Evolutionary conservation across 2,888 invertebrate species (phyloP), one percentile per base, ranked within the genome.

Genomic region (Sinhomidia bicolor): DNA sequence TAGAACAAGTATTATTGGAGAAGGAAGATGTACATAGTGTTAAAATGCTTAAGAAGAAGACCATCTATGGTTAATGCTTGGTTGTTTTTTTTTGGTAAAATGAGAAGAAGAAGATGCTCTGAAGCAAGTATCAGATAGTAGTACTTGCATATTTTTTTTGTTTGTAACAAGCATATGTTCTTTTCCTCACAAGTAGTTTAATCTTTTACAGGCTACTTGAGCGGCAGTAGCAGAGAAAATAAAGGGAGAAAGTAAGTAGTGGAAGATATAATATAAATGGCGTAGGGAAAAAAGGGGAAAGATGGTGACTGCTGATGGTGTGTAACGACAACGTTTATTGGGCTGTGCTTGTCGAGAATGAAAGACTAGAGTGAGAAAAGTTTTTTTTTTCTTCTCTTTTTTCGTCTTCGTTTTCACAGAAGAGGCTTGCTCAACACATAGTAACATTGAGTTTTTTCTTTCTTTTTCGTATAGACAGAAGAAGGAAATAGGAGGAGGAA

Each of bases 281-380:
- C 36, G 32, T 36, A 26, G 68, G 17, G 32, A 20, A 20, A 71
- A 14, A 41, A 20, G 17, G 60, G 23, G 60, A 51, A 41, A 57
- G 85, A 86, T 86, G 85, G 41, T 79, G 71, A 71, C 68, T 86
- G 80, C 36, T 85, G 85, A 85, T 88, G 78, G 81, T 87, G 87
- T 74, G 87, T 81, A 87, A 87, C 80, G 71, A 65, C 81, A 60
- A 87, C 87, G 81, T 88, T 88, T 88, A 88, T 83, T 88, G 88
- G 54, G 83, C 83, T 65, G 83, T 83, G 88, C 68, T 83, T 88
- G 57, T 79, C 68, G 51, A 79, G 84, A 84, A 84, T 62, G 78
- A 71, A 71, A 80, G 44, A 76, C 54, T 17, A 62, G 47, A 44
- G 86, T 44, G 80, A 68, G 60, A 86, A 86, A 74, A 86, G 57